These are phyloP conservation scores for Drosophila formosana DNA, from an alignment of 2,888 invertebrate genomes.

Conservation along the genomic window DNA sequence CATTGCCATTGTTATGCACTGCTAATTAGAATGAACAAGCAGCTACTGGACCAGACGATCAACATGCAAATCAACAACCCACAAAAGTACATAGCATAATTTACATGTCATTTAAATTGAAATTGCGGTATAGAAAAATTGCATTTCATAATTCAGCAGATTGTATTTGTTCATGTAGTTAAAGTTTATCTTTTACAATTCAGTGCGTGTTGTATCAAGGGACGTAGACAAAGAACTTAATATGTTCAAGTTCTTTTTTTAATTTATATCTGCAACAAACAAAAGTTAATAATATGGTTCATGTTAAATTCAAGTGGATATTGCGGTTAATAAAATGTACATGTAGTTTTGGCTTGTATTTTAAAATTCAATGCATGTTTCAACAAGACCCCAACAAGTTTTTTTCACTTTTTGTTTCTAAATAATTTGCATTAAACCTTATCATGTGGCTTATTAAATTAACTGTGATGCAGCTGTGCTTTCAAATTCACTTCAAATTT, in stretches of 20 bases:
- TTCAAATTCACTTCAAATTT: not conserved
- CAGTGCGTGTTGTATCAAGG: not conserved
- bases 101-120: not conserved
- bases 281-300: not conserved
- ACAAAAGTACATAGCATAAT: not conserved
- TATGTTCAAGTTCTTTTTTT: no score
- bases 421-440: not conserved
- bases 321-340: not conserved
- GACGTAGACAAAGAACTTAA: no score
- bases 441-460: not conserved
- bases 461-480: not conserved
- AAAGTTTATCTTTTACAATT: not conserved
- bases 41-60: conserved; percentile 1
- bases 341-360: no score
- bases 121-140: not conserved
- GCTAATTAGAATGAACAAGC: not conserved
- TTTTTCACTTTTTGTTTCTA: not conserved
- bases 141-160: not conserved
- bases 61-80: not conserved
- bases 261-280: not conserved
- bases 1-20: conserved; percentile 1
- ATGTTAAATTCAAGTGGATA: not conserved
- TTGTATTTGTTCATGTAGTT: not conserved
- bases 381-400: no score
- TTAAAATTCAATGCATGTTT: not conserved